Conservation (phyloP, 2,113 vertebrate genomes). For the Struthidea cinerea region DNA sequence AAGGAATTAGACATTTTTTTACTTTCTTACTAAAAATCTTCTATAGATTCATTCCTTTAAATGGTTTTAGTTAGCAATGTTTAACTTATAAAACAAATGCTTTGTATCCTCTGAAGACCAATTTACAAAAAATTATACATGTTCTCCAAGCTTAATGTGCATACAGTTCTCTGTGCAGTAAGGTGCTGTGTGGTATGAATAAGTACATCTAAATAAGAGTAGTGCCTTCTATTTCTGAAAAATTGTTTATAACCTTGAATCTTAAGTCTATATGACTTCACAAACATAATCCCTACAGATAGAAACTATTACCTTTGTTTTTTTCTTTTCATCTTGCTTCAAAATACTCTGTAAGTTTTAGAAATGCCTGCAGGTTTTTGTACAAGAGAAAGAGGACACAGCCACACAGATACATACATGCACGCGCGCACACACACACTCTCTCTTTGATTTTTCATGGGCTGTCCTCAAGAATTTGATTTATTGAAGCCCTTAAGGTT, state of each 20-base stretch:
- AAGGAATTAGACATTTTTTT: conserved; percentile 35
- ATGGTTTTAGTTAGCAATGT: conserved; percentile 28
- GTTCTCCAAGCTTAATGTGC: not conserved
- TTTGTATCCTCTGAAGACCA: conserved; percentile 28
- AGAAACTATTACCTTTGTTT: not conserved
- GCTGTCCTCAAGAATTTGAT: not conserved
- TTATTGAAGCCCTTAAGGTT: not conserved
- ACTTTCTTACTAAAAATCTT: not conserved
- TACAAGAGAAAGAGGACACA: not conserved
- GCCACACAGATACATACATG: not conserved
- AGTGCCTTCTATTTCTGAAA: not conserved
- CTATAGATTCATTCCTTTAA: conserved; percentile 18
- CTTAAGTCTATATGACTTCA: not conserved
- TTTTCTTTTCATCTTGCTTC: conserved; percentile 18
- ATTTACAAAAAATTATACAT: not conserved
- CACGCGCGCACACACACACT: fast-evolving
- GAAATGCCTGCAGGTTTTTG: not conserved
- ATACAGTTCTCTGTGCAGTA: not conserved
- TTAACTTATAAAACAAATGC: conserved; percentile 56
- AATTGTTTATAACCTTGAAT: conserved; percentile 47
- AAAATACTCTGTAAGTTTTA: not conserved
- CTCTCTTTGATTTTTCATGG: not conserved
- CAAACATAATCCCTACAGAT: not conserved
- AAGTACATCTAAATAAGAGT: not conserved
- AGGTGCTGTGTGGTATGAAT: not conserved